These are phyloP conservation scores for Drosophila nannoptera DNA, from an alignment of 1,140 invertebrate genomes.

Conservation along the genomic window DNA sequence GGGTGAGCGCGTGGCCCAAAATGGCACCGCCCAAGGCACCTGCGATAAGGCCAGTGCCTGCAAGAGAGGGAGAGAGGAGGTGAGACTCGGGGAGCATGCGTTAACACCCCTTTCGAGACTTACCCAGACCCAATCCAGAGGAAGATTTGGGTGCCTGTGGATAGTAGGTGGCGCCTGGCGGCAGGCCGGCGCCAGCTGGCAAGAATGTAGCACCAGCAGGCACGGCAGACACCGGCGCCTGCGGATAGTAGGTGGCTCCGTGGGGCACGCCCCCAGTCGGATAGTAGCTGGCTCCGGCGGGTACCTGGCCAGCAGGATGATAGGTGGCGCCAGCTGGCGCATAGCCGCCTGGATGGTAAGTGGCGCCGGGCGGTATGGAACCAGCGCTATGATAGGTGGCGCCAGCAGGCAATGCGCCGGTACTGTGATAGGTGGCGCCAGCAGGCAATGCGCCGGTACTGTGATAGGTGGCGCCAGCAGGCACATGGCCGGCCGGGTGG, in stretches of 20 bases:
- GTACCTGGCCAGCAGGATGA: slow-evolving; percentile 50
- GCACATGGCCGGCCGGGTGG: slow-evolving; percentile 34
- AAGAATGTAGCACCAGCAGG: slow-evolving; percentile 47
- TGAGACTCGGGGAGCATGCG: neutral
- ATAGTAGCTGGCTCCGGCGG: slow-evolving; percentile 56
- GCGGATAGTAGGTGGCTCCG: slow-evolving; percentile 68
- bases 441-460: slow-evolving; percentile 34
- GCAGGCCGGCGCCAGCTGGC: slow-evolving; percentile 62
- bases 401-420: slow-evolving; percentile 43
- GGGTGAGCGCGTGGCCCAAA: slow-evolving; percentile 67
- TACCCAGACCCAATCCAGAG: slow-evolving; percentile 69
- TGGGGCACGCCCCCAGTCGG: slow-evolving; percentile 52
- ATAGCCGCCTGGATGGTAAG: slow-evolving; percentile 53
- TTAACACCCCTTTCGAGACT: slow-evolving; percentile 8
- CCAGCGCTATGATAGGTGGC: slow-evolving; percentile 50
- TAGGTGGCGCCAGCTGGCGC: slow-evolving; percentile 53
- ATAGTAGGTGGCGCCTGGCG: slow-evolving; percentile 68
- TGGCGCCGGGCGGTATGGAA: slow-evolving; percentile 48
- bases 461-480: slow-evolving; percentile 66
- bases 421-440: slow-evolving; percentile 50
- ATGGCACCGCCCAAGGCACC: slow-evolving; percentile 72
- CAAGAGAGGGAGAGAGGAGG: neutral
- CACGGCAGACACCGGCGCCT: slow-evolving; percentile 41
- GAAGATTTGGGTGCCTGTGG: slow-evolving; percentile 64
- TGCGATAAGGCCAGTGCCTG: slow-evolving; percentile 71